Evolutionary conservation across 2,888 invertebrate species (phyloP).

Genomic region (Meteorus colon): DNA sequence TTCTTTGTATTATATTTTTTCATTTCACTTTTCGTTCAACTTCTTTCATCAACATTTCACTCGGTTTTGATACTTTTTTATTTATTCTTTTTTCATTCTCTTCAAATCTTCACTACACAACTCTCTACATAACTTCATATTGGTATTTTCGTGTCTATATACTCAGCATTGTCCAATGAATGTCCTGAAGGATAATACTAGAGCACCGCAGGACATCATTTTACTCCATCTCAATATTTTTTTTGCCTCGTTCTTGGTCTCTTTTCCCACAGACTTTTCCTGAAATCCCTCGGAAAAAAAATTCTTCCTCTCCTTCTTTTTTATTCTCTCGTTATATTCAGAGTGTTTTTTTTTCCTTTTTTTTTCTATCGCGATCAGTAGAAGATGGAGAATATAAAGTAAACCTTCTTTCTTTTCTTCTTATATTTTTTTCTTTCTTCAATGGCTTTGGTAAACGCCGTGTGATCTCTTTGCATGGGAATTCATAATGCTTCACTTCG

Average conservation of each 20-base stretch:
- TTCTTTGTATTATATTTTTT: background rate
- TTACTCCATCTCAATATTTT: slow-evolving; percentile 60
- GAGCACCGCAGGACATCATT: slow-evolving; percentile 60
- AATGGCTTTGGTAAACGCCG: slow-evolving; percentile 3
- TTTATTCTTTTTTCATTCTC: background rate
- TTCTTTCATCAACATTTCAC: background rate
- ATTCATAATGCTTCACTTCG: background rate
- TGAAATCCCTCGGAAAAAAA: background rate
- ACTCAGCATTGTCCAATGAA: background rate
- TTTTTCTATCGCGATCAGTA: background rate
- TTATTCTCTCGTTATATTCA: background rate
- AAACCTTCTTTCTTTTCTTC: background rate
- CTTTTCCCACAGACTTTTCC: slow-evolving; percentile 9
- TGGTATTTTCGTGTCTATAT: slow-evolving; percentile 45
- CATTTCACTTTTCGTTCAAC: background rate
- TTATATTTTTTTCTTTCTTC: background rate
- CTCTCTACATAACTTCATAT: slow-evolving; percentile 22
- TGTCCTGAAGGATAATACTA: slow-evolving; percentile 57
- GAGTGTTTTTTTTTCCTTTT: background rate
- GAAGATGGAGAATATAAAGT: background rate
- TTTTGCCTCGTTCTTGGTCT: slow-evolving; percentile 50
- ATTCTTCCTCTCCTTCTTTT: background rate
- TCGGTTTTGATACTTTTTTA: background rate
- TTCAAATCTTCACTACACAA: background rate
- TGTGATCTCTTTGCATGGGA: slow-evolving; percentile 13